These are phyloP conservation scores for Forpus xanthops DNA, from an alignment of 2,797 vertebrate genomes.

Conservation along the genomic window DNA sequence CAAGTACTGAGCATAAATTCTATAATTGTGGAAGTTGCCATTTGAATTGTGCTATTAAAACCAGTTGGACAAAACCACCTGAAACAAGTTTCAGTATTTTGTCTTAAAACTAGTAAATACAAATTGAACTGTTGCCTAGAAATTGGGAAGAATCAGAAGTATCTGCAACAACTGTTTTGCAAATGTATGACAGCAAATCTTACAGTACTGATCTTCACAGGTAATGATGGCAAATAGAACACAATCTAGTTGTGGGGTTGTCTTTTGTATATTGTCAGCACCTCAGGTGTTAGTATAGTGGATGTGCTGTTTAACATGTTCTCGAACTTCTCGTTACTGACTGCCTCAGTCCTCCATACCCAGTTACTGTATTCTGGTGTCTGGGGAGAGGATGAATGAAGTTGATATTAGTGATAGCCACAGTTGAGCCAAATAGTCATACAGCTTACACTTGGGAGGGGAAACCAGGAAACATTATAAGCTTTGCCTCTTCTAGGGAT, in stretches of 20 bases:
- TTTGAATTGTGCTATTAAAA: conserved; percentile 21
- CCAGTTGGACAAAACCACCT: neutral
- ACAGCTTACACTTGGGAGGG: neutral
- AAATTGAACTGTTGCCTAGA: neutral
- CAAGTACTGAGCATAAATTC: conserved; percentile 25
- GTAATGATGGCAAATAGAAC: neutral
- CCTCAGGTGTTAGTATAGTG: conserved; percentile 6
- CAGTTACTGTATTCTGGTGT: neutral
- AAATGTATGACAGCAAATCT: neutral
- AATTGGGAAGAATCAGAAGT: neutral
- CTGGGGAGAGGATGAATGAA: neutral
- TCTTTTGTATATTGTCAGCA: conserved; percentile 33
- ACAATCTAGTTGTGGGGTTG: neutral
- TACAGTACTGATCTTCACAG: neutral
- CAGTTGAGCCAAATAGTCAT: neutral
- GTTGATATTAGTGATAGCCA: neutral
- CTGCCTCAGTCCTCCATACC: neutral
- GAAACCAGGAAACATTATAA: neutral
- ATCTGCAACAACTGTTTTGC: neutral
- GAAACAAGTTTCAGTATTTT: conserved; percentile 7
- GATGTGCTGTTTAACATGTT: neutral
- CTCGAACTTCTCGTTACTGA: neutral
- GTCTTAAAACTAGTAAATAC: conserved; percentile 15
- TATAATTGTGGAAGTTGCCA: conserved; percentile 4
- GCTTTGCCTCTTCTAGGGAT: conserved; percentile 11